Evolutionary conservation across 2,888 invertebrate genomes (phyloP).

Genomic region (Calameuta filiformis): DNA sequence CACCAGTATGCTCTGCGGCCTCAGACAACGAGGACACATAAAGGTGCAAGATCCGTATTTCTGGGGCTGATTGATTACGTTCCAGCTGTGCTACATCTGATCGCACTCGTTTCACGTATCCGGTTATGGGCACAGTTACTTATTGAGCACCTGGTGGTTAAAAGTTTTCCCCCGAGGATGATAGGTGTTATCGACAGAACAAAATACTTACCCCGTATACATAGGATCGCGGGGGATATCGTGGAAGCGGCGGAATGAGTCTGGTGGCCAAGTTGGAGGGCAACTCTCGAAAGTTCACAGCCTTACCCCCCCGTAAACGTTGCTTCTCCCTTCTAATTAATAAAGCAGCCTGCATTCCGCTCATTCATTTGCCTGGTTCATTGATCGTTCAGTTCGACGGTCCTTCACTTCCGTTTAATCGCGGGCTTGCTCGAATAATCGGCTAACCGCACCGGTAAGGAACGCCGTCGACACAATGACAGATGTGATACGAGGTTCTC

Average conservation of each 20-base stretch:
- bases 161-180: neutral
- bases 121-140: neutral
- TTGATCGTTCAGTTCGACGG: slow-evolving; percentile 36
- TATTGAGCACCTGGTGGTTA: neutral
- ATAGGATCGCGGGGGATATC: slow-evolving; percentile 82
- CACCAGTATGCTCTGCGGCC: neutral
- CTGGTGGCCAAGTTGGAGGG: slow-evolving; percentile 90
- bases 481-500: neutral
- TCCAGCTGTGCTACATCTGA: neutral
- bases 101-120: neutral
- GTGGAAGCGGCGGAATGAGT: slow-evolving; percentile 88
- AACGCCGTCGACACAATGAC: neutral
- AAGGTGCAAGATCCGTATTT: neutral
- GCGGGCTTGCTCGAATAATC: neutral
- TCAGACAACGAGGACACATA: neutral
- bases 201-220: slow-evolving; percentile 61
- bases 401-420: slow-evolving; percentile 16
- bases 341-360: slow-evolving; percentile 93
- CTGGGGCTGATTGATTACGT: neutral
- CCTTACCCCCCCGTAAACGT: slow-evolving; percentile 83
- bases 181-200: slow-evolving; percentile 2
- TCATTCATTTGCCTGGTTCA: slow-evolving; percentile 65
- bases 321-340: slow-evolving; percentile 91
- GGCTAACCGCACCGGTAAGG: neutral
- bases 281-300: slow-evolving; percentile 81